A percentile compares a stretch with the other conserved stretches of the same genome.
phyloP scores from a whole-genome alignment of 2,888 invertebrate genomes.

The Frankliniella fusca region DNA sequence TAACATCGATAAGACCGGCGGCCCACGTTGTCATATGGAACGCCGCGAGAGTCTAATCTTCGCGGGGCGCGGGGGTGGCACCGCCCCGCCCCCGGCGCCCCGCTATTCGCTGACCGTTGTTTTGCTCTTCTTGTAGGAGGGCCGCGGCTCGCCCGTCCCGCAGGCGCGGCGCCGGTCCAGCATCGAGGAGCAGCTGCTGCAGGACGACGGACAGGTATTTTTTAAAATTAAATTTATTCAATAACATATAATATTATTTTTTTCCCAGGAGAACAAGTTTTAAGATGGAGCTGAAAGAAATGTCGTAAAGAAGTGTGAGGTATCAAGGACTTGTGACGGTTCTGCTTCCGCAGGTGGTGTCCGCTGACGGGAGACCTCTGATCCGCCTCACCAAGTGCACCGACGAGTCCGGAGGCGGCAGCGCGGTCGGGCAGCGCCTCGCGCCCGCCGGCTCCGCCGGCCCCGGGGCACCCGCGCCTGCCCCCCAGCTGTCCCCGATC shows the following conservation, averaged over 20 bases:
- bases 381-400: constrained; percentile 8
- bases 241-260: too few relatives aligned
- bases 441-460: constrained; percentile 5
- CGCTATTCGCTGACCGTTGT: not conserved
- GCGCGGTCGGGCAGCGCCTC: not conserved
- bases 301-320: too few relatives aligned
- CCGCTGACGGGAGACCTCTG: not conserved
- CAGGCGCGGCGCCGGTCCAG: not conserved
- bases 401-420: not conserved
- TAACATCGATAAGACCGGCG: not conserved
- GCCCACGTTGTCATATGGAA: not conserved
- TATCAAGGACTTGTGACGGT: too few relatives aligned
- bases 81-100: not conserved
- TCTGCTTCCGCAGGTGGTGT: not conserved
- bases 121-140: not conserved
- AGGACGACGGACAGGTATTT: constrained; percentile 8
- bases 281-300: too few relatives aligned
- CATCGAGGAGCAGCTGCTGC: constrained; percentile 21
- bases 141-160: not conserved
- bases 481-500: not conserved
- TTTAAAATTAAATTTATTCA: too few relatives aligned
- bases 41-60: not conserved
- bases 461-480: not conserved
- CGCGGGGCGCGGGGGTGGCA: not conserved
- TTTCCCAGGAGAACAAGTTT: too few relatives aligned